Evolutionary conservation across 1,140 invertebrate genomes (phyloP).

Genomic region (Octopus bimaculoides): DNA sequence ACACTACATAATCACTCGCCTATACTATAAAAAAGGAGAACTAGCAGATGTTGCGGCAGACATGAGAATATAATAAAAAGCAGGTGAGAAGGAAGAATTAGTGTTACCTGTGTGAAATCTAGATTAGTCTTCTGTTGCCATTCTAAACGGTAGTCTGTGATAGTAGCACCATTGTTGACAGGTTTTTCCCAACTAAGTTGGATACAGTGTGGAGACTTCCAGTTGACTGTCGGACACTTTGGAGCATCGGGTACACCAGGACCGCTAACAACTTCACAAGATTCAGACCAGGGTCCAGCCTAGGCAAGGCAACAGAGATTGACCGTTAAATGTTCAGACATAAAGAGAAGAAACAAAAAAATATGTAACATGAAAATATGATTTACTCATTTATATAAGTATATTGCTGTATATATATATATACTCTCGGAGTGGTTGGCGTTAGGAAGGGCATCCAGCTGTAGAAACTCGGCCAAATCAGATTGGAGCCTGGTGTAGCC

Average conservation of each 20-base stretch:
- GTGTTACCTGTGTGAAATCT: constrained; percentile 49
- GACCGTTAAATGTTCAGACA: too few relatives aligned
- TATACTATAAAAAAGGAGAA: too few relatives aligned
- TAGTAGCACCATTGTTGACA: constrained; percentile 72
- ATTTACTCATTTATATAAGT: too few relatives aligned
- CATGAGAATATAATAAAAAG: neutral
- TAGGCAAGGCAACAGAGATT: constrained; percentile 30
- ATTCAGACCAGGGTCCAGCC: constrained; percentile 74
- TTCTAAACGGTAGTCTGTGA: constrained; percentile 76
- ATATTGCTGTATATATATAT: too few relatives aligned
- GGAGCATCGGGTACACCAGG: constrained; percentile 79
- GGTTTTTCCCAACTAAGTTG: constrained; percentile 76
- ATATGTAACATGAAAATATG: too few relatives aligned
- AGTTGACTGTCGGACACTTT: constrained; percentile 60
- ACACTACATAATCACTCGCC: too few relatives aligned
- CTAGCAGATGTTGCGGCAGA: too few relatives aligned
- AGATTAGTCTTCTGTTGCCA: constrained; percentile 62
- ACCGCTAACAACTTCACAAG: constrained; percentile 71
- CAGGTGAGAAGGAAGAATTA: neutral
- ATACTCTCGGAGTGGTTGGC: too few relatives aligned
- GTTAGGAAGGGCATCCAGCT: too few relatives aligned
- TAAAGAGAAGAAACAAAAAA: too few relatives aligned
- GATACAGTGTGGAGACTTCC: constrained; percentile 67
- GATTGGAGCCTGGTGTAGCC: too few relatives aligned
- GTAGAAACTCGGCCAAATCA: too few relatives aligned